Evolutionary conservation across 2,888 invertebrate genomes (phyloP), one percentile per base, ranked within the genome.

Genomic region (Aleiodes testaceus): DNA sequence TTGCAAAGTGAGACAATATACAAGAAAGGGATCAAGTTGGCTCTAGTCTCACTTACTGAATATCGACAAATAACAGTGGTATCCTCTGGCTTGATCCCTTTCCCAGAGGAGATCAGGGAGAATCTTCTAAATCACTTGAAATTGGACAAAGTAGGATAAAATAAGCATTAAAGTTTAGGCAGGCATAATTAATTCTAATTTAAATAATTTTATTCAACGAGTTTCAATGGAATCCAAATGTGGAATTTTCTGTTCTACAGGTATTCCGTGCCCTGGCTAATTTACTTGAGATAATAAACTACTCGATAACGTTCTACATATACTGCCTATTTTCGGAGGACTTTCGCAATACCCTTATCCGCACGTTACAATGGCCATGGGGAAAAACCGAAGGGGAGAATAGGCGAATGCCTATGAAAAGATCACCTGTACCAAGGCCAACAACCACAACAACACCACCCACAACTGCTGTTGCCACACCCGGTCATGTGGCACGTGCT

Each of bases 251-350:
- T 61, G 14, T 45, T 50, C 59, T 45, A 50, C 82, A 92, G 92
- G 91, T 93, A 52, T 93, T 93, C 81, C 90, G 93, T 14, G 92
- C 93, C 0, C 84, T 92, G 63, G 93, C 93, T 69, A 94, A 94
- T 87, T 88, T 94, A 42, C 88, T 94, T 83, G 94, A 94, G 88
- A 89, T 94, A 61, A 91, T 92, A 77, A 94, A 94, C 87, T 94
- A 94, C 85, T 93, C 94, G 42, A 91, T 93, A 74, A 94, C 94
- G 45, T 94, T 94, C 88, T 93, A 94, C 85, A 92, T 94, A 73
- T 94, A 94, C 87, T 94, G 93, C 84, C 89, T 93, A 72, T 93
- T 94, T 86, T 93, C 93, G 76, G 92, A 93, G 80, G 93, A 94
- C 81, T 94, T 94, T 85, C 90, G 94, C 44, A 92, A 91, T 80